Evolutionary conservation across 2,113 vertebrate genomes (phyloP).

Genomic region (Odocoileus hemionus): DNA sequence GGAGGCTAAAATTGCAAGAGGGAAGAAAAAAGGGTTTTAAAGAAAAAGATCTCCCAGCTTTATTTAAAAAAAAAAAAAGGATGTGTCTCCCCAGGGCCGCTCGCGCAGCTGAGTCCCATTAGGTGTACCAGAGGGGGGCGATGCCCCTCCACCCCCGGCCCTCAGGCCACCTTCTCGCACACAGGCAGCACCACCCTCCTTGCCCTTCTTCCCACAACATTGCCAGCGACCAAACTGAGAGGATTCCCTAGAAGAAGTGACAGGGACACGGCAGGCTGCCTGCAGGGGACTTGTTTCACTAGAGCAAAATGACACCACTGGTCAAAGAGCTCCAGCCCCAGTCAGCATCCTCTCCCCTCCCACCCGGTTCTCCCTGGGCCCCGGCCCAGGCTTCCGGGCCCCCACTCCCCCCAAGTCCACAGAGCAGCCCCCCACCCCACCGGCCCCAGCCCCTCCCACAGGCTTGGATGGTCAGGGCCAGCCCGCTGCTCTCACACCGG

Average conservation of each 20-base stretch:
- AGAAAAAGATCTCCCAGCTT: not conserved
- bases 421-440: not conserved
- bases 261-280: rapidly evolving
- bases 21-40: not conserved
- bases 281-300: not conserved
- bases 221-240: not conserved
- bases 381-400: not conserved
- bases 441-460: not conserved
- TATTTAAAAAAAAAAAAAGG: not conserved
- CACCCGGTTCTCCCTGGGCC: not conserved
- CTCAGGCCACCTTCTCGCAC: rapidly evolving
- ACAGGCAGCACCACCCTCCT: not conserved
- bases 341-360: not conserved
- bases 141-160: rapidly evolving
- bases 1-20: not conserved
- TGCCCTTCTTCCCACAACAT: not conserved
- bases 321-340: not conserved
- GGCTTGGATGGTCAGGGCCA: not conserved
- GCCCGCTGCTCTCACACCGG: rapidly evolving
- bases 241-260: not conserved
- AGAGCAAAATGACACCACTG: rapidly evolving
- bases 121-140: rapidly evolving
- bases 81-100: not conserved
- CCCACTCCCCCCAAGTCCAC: rapidly evolving
- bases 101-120: too few species aligned